These are phyloP conservation scores for Phymorhynchus buccinoides DNA, from an alignment of 1,140 invertebrate genomes.

Conservation along the genomic window DNA sequence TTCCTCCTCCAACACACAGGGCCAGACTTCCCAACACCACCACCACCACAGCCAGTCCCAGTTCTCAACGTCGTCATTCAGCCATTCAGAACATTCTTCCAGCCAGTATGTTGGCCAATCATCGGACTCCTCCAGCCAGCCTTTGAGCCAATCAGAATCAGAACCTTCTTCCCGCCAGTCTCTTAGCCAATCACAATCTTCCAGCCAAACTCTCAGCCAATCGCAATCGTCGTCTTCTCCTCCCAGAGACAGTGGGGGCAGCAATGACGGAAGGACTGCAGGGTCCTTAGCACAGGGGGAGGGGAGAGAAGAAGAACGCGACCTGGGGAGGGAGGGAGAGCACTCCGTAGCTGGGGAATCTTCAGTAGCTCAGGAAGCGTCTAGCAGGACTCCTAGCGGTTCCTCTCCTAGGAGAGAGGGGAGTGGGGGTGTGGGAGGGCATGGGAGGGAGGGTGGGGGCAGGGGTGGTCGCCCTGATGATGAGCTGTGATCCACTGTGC, in stretches of 20 bases:
- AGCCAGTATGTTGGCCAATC: neutral
- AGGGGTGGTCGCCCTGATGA: neutral
- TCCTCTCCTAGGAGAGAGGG: neutral
- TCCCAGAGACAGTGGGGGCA: neutral
- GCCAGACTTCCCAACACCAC: neutral
- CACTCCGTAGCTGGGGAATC: neutral
- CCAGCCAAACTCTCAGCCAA: neutral
- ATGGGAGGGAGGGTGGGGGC: neutral
- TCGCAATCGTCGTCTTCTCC: no score
- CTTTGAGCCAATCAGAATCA: no score
- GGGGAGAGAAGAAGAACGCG: neutral
- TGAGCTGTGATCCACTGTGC: neutral
- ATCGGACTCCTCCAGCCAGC: neutral
- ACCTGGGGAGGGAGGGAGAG: neutral
- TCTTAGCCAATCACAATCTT: slow-evolving; percentile 4
- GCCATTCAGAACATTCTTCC: slow-evolving; percentile 2
- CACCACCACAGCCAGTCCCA: neutral
- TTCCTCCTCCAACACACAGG: neutral
- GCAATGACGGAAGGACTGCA: no score
- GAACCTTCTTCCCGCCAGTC: neutral
- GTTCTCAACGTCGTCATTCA: neutral
- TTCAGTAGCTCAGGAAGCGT: neutral
- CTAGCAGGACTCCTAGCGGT: neutral
- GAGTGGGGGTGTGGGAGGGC: neutral
- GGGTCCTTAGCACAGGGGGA: no score